phyloP scores from a whole-genome alignment of 2,888 invertebrate species.

The Melitaea athalia region DNA sequence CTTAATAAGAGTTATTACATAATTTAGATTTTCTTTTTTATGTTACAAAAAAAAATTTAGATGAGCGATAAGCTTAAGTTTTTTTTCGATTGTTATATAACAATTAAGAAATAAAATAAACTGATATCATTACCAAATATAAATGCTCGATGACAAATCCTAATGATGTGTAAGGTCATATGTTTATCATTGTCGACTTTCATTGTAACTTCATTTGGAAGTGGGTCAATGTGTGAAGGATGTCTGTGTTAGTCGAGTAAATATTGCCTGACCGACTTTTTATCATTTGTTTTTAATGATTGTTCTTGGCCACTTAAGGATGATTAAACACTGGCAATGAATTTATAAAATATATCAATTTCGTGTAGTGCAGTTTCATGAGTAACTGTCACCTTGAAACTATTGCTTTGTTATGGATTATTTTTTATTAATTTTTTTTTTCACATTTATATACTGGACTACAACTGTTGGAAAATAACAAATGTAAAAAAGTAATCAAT shows the following conservation, averaged over 20 bases:
- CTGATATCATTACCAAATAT: background rate
- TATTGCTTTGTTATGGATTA: no score
- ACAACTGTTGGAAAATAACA: no score
- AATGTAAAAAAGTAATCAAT: no score
- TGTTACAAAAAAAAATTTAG: no score
- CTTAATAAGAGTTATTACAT: no score
- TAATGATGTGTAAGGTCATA: constrained; percentile 33
- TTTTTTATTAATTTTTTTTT: no score
- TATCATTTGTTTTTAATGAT: constrained; percentile 44
- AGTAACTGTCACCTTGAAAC: no score
- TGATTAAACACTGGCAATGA: constrained; percentile 2
- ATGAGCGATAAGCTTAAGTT: no score
- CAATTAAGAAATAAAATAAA: no score
- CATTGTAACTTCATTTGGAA: constrained; percentile 44
- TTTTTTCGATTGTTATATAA: no score
- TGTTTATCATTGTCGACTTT: constrained; percentile 31
- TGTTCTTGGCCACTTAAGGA: constrained; percentile 40
- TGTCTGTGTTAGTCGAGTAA: constrained; percentile 47
- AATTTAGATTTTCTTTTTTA: no score
- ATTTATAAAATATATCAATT: background rate
- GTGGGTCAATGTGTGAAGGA: constrained; percentile 66
- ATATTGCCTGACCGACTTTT: constrained; percentile 46
- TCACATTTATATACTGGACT: no score
- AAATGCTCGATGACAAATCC: constrained; percentile 24
- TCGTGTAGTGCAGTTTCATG: background rate